Evolutionary conservation across 2,888 invertebrate species (phyloP).

Genomic region (Exephanes ischioxanthus): DNA sequence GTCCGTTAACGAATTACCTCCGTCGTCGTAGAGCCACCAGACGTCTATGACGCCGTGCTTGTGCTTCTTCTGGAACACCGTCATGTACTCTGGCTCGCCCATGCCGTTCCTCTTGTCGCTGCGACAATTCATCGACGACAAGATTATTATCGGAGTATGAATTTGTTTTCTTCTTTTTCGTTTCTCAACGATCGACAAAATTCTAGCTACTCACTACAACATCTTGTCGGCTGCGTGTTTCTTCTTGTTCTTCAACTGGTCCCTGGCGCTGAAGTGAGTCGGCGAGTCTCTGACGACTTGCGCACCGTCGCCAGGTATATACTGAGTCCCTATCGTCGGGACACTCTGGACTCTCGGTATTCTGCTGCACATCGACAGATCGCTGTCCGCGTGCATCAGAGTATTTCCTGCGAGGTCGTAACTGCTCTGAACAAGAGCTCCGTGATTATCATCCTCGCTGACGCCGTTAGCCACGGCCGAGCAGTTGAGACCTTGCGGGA

Average conservation of each 20-base stretch:
- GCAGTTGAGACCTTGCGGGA: slow-evolving; percentile 95
- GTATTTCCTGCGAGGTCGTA: slow-evolving; percentile 82
- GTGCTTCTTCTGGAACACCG: slow-evolving; percentile 92
- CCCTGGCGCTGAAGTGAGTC: slow-evolving; percentile 78
- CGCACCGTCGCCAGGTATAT: slow-evolving; percentile 71
- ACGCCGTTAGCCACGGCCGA: slow-evolving; percentile 83
- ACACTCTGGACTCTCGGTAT: slow-evolving; percentile 83
- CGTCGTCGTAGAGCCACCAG: slow-evolving; percentile 98
- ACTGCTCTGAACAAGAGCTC: slow-evolving; percentile 80
- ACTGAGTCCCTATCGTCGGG: slow-evolving; percentile 78
- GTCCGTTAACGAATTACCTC: slow-evolving; percentile 86
- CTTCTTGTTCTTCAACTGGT: slow-evolving; percentile 81
- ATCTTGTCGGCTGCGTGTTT: slow-evolving; percentile 79
- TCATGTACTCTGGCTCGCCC: slow-evolving; percentile 87
- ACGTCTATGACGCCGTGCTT: slow-evolving; percentile 95
- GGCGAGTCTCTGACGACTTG: slow-evolving; percentile 77
- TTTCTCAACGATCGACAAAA: slow-evolving; percentile 16
- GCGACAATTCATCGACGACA: slow-evolving; percentile 10
- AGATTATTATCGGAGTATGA: not conserved
- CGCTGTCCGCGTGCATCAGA: slow-evolving; percentile 84
- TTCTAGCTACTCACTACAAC: slow-evolving; percentile 74
- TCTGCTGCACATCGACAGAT: slow-evolving; percentile 81
- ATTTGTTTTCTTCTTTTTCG: not conserved
- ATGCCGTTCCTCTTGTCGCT: slow-evolving; percentile 79
- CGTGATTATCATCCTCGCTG: slow-evolving; percentile 79